Base-by-base conservation (phyloP, 2,888 invertebrate genomes). In the Cheilosia scutellata region DNA sequence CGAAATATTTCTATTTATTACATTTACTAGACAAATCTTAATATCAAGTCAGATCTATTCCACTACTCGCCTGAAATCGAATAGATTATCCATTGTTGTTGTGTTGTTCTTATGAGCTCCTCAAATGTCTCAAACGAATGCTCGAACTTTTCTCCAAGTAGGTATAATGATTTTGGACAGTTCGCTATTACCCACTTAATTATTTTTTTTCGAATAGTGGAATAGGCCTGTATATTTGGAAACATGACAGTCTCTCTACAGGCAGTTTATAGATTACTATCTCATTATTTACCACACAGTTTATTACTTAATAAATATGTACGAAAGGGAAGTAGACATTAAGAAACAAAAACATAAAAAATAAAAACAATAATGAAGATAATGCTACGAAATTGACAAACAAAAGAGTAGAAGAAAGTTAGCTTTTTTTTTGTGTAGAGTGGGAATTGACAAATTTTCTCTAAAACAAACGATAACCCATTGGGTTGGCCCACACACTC, bases 381-480 rank as follows among this genome's bases (percentile, higher is more conserved):
- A 37, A 37, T 37, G 11, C 37, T 37, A 37, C 11, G 37, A 37
- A 37, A 37, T 37, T 37, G 37, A 37, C 37, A 37, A 37, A 37
- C 37, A 37, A 37, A 37, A 4, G 4, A 37, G 11, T 11, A 3
- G 11, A 37, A 11, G 11, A 37, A 37, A 37, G 37, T 37, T 37
- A 37, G 9, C 11, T 37, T 37, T 37, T 37, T 33, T 9, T 3
- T n/a, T n/a, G n/a, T n/a, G 9, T 13, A 53, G 20, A 20, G 44
- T 57, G 37, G 29, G 49, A 44, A 11, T 11, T 4, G 37, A 11
- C 37, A 37, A 37, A 37, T 1, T 11, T 16, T 58, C 11, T 51
- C 66, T 91, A 92, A 88, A 92, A 92, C 87, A 91, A 89, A 86
- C 93, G 91, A 89, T 91, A 92, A 82, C 88, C 88, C 68, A 87